Conservation (phyloP, 1,140 invertebrate species). For the Zophobas atratus region DNA sequence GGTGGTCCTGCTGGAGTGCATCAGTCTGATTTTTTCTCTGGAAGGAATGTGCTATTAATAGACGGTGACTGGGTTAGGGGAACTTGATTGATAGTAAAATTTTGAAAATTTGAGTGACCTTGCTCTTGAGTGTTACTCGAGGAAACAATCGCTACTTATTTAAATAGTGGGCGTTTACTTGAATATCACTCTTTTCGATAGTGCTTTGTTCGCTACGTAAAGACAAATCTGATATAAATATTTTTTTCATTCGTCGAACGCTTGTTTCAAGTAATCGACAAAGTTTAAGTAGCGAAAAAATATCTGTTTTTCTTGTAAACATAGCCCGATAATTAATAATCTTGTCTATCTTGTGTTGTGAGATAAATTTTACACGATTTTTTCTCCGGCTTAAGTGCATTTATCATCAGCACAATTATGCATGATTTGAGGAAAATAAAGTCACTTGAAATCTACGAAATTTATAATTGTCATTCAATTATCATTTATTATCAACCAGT, state of each 20-base stretch:
- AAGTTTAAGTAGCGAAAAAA: constrained; percentile 11
- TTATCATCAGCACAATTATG: neutral
- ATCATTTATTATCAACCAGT: too few relatives aligned
- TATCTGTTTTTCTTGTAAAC: neutral
- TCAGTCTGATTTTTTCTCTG: constrained; percentile 52
- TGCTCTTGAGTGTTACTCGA: too few relatives aligned
- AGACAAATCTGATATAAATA: neutral
- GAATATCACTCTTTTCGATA: too few relatives aligned
- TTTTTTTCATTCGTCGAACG: neutral
- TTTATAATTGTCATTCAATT: too few relatives aligned
- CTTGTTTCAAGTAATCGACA: constrained; percentile 4
- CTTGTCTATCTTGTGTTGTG: neutral
- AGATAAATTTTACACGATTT: neutral
- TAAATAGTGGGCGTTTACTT: too few relatives aligned
- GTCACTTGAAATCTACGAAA: too few relatives aligned
- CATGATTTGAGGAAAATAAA: neutral
- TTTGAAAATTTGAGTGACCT: too few relatives aligned
- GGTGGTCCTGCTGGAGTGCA: constrained; percentile 32
- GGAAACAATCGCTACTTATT: too few relatives aligned
- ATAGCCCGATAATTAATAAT: neutral
- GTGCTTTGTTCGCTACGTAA: too few relatives aligned
- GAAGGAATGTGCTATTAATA: constrained; percentile 37
- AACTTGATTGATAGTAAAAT: too few relatives aligned
- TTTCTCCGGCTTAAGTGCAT: neutral
- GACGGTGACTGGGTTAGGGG: neutral